These are phyloP conservation scores for Spinus pinus DNA, from an alignment of 2,797 vertebrate genomes.

Conservation along the genomic window DNA sequence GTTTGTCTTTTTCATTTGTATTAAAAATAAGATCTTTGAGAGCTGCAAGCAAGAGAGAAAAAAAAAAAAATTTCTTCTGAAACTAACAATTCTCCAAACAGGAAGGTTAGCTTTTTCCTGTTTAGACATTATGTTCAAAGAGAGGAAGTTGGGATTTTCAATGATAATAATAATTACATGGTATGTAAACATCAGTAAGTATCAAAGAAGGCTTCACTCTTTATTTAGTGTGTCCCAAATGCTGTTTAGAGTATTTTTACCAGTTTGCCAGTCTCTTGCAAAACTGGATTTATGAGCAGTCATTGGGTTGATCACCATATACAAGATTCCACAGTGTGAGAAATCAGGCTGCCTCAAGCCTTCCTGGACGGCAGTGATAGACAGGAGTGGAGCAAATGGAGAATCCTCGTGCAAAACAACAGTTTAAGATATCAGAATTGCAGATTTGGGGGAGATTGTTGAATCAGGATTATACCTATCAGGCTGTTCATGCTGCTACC, in stretches of 20 bases:
- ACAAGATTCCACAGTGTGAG: neutral
- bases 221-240: neutral
- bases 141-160: slow-evolving; percentile 58
- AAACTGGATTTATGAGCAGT: neutral
- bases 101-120: slow-evolving; percentile 68
- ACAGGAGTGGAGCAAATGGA: neutral
- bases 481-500: neutral
- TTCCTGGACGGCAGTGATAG: neutral
- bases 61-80: neutral
- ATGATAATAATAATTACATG: slow-evolving; percentile 52
- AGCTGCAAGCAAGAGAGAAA: slow-evolving; percentile 34
- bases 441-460: neutral
- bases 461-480: neutral
- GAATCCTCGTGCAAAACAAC: neutral
- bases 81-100: slow-evolving; percentile 41
- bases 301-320: neutral
- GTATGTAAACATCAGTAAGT: slow-evolving; percentile 17
- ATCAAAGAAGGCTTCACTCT: slow-evolving; percentile 23
- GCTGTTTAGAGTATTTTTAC: neutral
- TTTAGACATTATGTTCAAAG: slow-evolving; percentile 62
- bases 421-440: neutral
- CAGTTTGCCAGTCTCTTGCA: neutral
- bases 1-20: slow-evolving; percentile 51
- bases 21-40: slow-evolving; percentile 58
- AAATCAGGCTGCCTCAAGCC: neutral